Evolutionary conservation across 92 coral and sea anemone genomes (phyloP).

Genomic region (Plumapathes pennacea): DNA sequence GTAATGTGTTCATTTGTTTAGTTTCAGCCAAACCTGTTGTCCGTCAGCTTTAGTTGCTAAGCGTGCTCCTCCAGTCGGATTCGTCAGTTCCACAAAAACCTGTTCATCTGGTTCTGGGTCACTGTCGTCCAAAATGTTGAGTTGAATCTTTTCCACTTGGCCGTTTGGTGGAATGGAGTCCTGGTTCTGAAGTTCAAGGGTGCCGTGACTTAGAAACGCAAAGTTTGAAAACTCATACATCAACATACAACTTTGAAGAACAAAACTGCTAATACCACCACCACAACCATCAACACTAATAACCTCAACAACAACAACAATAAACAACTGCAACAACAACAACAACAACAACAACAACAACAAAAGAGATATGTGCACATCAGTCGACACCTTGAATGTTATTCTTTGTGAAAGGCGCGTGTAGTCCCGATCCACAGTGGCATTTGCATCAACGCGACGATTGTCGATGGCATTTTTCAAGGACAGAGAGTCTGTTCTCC

Average conservation of each 20-base stretch:
- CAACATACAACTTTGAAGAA: too few species aligned
- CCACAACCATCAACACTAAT: too few species aligned
- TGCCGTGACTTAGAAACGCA: too few species aligned
- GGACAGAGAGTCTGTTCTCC: conserved; percentile 64
- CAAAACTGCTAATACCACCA: too few species aligned
- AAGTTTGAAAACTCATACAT: too few species aligned
- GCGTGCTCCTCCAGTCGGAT: conserved; percentile 79
- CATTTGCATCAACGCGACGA: conserved; percentile 58
- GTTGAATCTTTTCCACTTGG: conserved; percentile 63
- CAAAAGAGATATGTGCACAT: too few species aligned
- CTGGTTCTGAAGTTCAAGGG: too few species aligned
- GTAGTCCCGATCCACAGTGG: conserved; percentile 75
- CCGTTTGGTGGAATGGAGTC: conserved; percentile 60
- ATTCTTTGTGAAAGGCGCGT: conserved; percentile 44
- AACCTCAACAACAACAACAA: too few species aligned
- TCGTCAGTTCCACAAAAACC: conserved; percentile 69
- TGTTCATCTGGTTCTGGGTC: conserved; percentile 88
- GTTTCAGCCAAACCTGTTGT: conserved; percentile 54
- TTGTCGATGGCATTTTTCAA: conserved; percentile 45
- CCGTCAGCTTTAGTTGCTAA: conserved; percentile 63
- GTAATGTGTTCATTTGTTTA: too few species aligned
- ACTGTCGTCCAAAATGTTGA: conserved; percentile 67
- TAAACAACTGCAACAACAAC: neutral
- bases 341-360: neutral
- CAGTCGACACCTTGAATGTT: conserved; percentile 61